Base-by-base conservation (phyloP, 2,797 vertebrate genomes). In the Rhabdophis nuchalis region DNA sequence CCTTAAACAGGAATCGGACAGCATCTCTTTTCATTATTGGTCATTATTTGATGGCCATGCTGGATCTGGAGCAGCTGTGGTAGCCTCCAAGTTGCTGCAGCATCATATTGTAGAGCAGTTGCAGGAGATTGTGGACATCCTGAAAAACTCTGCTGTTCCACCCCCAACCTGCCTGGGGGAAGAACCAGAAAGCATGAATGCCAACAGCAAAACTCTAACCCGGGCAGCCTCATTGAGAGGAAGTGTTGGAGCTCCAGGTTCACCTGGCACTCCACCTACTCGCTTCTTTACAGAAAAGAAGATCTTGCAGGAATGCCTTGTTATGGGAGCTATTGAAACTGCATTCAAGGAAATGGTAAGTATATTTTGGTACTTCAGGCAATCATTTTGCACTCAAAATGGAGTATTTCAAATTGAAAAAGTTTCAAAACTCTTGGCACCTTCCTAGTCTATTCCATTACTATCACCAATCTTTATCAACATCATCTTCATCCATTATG, bases 241-340 rank as follows among this genome's bases (percentile, higher is more conserved):
- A 0, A 98, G 98, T 0, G 98, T 97, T 0, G 99, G 99, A 0
- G 97, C 98, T 2, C 99, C 99, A 0, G 98, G 98, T 8, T 99
- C 99, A 0, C 98, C 99, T 29, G 98, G 98, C 96, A 97, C 98
- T 0, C 98, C 98, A 0, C 98, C 98, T 3, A 97, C 99, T 0
- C 99, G 99, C 91, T 99, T 99, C 98, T 99, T 99, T 93, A 99
- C 98, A 0, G 99, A 99, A 97, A 99, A 99, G 98, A 99, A 99
- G 94, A 98, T 99, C 86, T 98, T 98, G 1, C 99, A 99, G 0
- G 98, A 99, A 97, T 98, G 98, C 97, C 97, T 99, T 93, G 98
- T 99, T 94, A 97, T 99, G 20, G 99, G 99, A 41, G 99, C 99
- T 92, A 98, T 99, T 11, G 99, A 99, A 97, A 99, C 99, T 10